Evolutionary conservation across 2,888 invertebrate genomes (phyloP).

Genomic region (Acrocera orbiculus): DNA sequence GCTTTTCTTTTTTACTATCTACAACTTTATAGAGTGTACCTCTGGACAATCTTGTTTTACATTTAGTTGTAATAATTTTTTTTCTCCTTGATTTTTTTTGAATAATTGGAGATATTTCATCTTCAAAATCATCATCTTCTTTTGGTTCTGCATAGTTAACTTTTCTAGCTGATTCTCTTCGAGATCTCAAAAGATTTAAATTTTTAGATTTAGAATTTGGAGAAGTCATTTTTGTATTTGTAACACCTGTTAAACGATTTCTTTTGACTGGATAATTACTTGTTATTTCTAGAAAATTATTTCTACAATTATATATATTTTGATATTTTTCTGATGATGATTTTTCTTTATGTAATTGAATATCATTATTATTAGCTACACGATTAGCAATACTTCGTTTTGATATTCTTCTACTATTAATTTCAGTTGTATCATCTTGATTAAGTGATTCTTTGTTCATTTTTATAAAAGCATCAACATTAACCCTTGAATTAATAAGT

Average conservation of each 20-base stretch:
- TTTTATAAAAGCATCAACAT: slow-evolving; percentile 51
- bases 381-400: background rate
- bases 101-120: background rate
- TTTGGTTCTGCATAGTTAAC: slow-evolving; percentile 13
- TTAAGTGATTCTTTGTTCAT: slow-evolving; percentile 8
- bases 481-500: slow-evolving; percentile 47
- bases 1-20: background rate
- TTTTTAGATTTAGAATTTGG: no score
- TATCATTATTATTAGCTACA: background rate
- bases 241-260: background rate
- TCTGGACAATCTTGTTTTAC: background rate
- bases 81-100: background rate
- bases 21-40: background rate
- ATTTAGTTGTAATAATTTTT: background rate
- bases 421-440: background rate
- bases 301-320: no score
- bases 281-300: no score
- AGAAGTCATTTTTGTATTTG: slow-evolving; percentile 1
- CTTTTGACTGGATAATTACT: no score
- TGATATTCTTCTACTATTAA: background rate
- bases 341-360: no score
- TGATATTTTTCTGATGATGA: no score
- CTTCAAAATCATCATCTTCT: slow-evolving; percentile 12
- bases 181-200: no score
- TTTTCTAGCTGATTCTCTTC: slow-evolving; percentile 15